Evolutionary conservation across 2,797 vertebrate species (phyloP).

Genomic region (Coranthus polyacanthus): DNA sequence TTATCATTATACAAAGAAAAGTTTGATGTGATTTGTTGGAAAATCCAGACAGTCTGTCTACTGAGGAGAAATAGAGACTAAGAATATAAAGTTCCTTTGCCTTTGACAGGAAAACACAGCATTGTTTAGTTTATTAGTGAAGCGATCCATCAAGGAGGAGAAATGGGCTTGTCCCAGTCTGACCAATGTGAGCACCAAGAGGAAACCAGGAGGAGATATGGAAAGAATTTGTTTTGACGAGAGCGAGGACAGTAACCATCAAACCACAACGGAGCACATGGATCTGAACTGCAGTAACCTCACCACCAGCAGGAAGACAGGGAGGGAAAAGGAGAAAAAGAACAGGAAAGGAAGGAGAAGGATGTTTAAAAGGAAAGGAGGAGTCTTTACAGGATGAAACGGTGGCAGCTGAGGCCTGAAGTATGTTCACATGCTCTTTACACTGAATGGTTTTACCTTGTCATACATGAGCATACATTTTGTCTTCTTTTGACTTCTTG

Average conservation of each 20-base stretch:
- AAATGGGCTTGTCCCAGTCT: constrained; percentile 18
- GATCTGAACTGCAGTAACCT: constrained; percentile 55
- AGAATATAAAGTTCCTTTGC: constrained; percentile 39
- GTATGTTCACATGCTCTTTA: too few species aligned
- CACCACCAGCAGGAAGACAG: not conserved
- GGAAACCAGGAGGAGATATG: constrained; percentile 57
- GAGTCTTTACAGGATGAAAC: constrained; percentile 33
- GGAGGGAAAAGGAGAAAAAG: not conserved
- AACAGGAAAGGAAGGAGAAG: too few species aligned
- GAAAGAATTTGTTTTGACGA: constrained; percentile 63
- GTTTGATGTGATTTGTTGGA: not conserved
- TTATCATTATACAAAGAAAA: not conserved
- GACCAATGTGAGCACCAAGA: constrained; percentile 32
- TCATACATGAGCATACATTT: too few species aligned
- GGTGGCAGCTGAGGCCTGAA: too few species aligned
- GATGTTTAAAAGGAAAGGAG: constrained; percentile 44
- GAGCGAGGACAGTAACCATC: constrained; percentile 40
- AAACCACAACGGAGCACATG: constrained; percentile 2
- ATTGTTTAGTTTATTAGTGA: constrained; percentile 56
- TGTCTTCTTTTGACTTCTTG: too few species aligned
- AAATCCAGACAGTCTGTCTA: constrained; percentile 8
- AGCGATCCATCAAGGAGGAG: constrained; percentile 52
- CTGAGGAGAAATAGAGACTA: not conserved
- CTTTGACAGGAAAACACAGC: constrained; percentile 50
- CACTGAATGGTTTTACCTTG: too few species aligned